These are phyloP conservation scores for Luperina testacea DNA, from an alignment of 2,888 invertebrate species.

Conservation along the genomic window DNA sequence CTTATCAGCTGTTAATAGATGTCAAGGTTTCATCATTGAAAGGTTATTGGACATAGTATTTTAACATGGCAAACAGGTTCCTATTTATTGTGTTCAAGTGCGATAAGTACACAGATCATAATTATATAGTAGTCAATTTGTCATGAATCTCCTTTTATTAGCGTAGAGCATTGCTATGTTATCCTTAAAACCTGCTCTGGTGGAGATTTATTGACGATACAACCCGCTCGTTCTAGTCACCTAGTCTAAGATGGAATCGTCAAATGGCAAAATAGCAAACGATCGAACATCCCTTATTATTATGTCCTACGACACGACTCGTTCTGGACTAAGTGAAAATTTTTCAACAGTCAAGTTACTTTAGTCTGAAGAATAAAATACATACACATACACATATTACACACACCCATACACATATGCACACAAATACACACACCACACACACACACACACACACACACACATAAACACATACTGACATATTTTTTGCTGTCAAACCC, in stretches of 20 bases:
- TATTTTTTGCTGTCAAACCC: neutral
- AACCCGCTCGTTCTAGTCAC: neutral
- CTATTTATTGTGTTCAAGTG: constrained; percentile 15
- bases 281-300: neutral
- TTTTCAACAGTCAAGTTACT: neutral
- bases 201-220: neutral
- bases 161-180: neutral
- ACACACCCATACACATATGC: too few species aligned
- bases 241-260: neutral
- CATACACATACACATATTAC: too few species aligned
- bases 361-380: neutral
- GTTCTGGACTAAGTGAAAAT: too few species aligned
- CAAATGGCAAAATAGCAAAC: neutral
- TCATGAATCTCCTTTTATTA: neutral
- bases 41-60: constrained; percentile 20
- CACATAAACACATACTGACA: too few species aligned
- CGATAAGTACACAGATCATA: constrained; percentile 1
- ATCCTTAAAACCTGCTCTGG: neutral
- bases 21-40: constrained; percentile 38
- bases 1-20: constrained; percentile 14
- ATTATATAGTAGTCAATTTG: constrained; percentile 7
- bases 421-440: too few species aligned
- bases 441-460: too few species aligned
- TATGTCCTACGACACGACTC: too few species aligned
- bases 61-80: constrained; percentile 34